Conservation (phyloP, 2,113 vertebrate species). For the Sander vitreus region DNA sequence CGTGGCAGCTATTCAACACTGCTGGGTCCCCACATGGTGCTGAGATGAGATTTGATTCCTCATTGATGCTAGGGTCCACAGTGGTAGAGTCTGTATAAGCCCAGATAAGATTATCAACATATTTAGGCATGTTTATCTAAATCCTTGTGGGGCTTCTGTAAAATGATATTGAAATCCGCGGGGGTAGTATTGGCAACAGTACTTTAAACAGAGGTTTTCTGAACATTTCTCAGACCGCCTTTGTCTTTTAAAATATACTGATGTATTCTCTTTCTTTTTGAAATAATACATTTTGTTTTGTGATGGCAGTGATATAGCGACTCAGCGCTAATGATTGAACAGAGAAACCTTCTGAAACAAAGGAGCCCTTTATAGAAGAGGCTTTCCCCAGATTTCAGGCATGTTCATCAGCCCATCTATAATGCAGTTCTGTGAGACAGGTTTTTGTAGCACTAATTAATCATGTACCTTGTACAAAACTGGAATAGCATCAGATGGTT, state of each 20-base stretch:
- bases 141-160: background rate
- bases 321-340: background rate
- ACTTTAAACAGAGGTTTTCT: background rate
- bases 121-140: constrained; percentile 9
- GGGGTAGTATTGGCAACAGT: background rate
- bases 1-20: constrained; percentile 43
- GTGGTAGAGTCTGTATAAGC: constrained; percentile 4
- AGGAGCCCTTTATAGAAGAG: background rate
- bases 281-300: no score
- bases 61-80: constrained; percentile 9
- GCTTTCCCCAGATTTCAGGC: constrained; percentile 7
- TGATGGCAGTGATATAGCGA: background rate
- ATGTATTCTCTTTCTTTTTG: background rate
- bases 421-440: background rate
- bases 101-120: constrained; percentile 19
- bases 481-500: background rate
- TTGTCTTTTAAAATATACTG: background rate
- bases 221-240: background rate
- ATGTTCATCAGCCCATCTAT: background rate
- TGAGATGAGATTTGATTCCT: constrained; percentile 36
- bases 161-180: constrained; percentile 8
- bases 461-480: background rate
- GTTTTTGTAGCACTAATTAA: background rate
- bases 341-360: background rate
- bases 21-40: constrained; percentile 6